Percentiles rank a stretch among this genome's conserved stretches.
Conservation (phyloP, 64 coral and sea anemone species). For the Pocillopora verrucosa region DNA sequence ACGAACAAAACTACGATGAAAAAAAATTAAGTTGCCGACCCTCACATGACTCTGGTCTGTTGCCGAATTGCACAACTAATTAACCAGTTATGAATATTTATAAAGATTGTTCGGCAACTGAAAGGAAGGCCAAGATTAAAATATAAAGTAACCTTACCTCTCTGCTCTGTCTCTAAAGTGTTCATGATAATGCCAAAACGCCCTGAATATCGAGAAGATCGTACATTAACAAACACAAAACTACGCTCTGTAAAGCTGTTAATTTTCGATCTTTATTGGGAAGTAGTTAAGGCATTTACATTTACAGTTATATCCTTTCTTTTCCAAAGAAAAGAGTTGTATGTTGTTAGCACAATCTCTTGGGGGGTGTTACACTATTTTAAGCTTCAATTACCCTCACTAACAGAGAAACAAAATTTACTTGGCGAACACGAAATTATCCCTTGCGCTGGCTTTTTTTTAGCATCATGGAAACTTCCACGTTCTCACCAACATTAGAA, state of each 20-base stretch:
- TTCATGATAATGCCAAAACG: constrained; percentile 87
- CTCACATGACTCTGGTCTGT: background rate
- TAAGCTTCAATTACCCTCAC: background rate
- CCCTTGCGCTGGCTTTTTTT: no score
- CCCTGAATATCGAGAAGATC: constrained; percentile 44
- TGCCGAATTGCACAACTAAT: background rate
- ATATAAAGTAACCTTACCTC: constrained; percentile 33
- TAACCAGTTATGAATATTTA: constrained; percentile 8
- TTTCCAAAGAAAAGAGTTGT: constrained; percentile 26
- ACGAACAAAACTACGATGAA: background rate
- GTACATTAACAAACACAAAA: background rate
- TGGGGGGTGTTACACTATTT: constrained; percentile 22
- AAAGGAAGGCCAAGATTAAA: background rate
- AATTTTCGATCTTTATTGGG: background rate
- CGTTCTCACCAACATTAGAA: no score
- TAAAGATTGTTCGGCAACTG: background rate
- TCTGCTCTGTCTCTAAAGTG: constrained; percentile 95
- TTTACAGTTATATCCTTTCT: constrained; percentile 1
- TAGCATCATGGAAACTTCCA: no score
- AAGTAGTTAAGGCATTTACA: background rate
- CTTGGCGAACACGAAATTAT: background rate
- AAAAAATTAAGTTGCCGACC: constrained; percentile 5
- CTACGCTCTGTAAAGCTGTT: background rate
- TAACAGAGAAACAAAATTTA: background rate
- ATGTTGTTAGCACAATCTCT: background rate